Conservation (phyloP, 2,797 vertebrate genomes). For the Molossus molossus region DNA sequence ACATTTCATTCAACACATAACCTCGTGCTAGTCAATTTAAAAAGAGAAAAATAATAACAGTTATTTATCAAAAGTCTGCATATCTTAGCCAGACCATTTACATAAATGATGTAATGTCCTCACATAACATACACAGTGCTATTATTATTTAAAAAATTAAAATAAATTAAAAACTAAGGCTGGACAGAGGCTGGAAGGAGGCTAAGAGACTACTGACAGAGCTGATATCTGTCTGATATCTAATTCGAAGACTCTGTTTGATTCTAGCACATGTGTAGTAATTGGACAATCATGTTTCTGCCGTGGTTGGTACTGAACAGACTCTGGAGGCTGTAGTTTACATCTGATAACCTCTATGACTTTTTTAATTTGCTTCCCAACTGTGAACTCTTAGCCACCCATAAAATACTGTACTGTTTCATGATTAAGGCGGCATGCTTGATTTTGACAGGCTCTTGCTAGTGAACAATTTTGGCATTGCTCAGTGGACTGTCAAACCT, state of each 20-base stretch:
- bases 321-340: not conserved
- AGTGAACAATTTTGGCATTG: slow-evolving; percentile 34
- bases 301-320: not conserved
- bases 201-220: not conserved
- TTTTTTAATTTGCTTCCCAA: slow-evolving; percentile 10
- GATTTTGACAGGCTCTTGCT: not conserved
- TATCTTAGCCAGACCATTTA: not conserved
- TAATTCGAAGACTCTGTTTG: not conserved
- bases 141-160: slow-evolving; percentile 9
- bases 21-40: not conserved
- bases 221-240: not conserved
- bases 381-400: slow-evolving; percentile 43
- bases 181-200: not conserved
- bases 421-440: slow-evolving; percentile 7
- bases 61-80: not conserved
- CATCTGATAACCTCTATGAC: not conserved
- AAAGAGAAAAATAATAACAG: not conserved
- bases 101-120: not conserved
- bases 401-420: not conserved
- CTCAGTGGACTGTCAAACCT: not conserved
- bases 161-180: not conserved
- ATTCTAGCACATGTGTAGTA: not conserved
- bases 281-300: not conserved
- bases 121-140: not conserved
- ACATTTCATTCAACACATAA: slow-evolving; percentile 21